phyloP scores from a whole-genome alignment of 2,888 invertebrate genomes.

The Tanypteryx hageni region DNA sequence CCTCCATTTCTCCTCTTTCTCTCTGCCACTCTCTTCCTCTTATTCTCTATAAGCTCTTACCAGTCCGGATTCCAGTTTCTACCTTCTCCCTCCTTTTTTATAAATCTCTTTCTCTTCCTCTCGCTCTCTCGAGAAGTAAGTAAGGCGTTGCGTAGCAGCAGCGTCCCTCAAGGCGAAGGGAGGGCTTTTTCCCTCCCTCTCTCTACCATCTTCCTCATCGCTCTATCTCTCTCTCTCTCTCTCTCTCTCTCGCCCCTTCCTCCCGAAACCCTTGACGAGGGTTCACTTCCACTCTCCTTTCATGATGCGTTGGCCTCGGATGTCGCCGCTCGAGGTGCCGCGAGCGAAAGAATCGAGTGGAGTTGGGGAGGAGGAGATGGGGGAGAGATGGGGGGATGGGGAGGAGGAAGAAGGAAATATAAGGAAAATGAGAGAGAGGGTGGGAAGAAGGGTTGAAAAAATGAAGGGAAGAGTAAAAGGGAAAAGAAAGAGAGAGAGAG shows the following conservation, averaged over 20 bases:
- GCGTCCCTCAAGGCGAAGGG: slow-evolving; percentile 22
- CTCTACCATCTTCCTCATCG: background rate
- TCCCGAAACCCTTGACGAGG: slow-evolving; percentile 23
- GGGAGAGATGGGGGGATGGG: background rate
- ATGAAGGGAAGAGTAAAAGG: background rate
- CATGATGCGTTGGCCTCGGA: slow-evolving; percentile 34
- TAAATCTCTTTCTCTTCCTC: background rate
- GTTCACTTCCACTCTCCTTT: slow-evolving; percentile 52
- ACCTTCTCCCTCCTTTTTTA: background rate
- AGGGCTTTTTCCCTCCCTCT: background rate
- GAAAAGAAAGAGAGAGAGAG: background rate
- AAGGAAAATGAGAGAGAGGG: background rate
- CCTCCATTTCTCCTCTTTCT: background rate
- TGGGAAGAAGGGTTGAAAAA: background rate
- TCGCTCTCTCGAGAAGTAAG: background rate
- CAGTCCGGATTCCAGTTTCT: background rate
- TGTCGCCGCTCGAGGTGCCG: slow-evolving; percentile 32
- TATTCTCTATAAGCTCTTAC: background rate
- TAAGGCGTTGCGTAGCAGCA: background rate
- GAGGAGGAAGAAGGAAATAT: background rate
- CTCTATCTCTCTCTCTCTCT: no score
- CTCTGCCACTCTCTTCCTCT: background rate
- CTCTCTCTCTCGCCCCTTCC: background rate
- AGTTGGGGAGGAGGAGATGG: background rate
- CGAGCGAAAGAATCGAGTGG: background rate